Conservation (phyloP, 2,113 vertebrate species). For the Excalfactoria chinensis region DNA sequence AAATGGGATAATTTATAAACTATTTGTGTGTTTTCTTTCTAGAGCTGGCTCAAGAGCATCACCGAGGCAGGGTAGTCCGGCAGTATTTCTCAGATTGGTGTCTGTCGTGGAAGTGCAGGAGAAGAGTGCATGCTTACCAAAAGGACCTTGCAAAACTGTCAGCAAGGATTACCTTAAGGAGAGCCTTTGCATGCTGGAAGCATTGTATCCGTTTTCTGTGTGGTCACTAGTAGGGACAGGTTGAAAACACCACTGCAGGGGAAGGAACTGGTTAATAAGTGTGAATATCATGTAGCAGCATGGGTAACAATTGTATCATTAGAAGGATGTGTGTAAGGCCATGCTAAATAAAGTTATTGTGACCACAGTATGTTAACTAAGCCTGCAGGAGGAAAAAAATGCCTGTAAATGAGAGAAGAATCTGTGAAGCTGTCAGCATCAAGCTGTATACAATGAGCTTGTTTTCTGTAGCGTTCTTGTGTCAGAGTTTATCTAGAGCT, state of each 20-base stretch:
- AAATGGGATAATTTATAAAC: background rate
- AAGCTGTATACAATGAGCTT: slow-evolving; percentile 32
- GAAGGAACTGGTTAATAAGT: background rate
- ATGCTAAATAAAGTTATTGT: background rate
- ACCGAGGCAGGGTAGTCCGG: slow-evolving; percentile 19
- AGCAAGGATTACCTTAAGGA: slow-evolving; percentile 56
- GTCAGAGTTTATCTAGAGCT: background rate
- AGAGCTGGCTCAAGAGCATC: slow-evolving; percentile 73
- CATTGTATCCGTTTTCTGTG: slow-evolving; percentile 85
- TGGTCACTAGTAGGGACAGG: background rate
- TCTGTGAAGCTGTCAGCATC: slow-evolving; percentile 77
- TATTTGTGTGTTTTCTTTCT: slow-evolving; percentile 24
- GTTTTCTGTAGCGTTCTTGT: background rate
- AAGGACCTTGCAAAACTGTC: slow-evolving; percentile 67
- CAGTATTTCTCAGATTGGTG: slow-evolving; percentile 81
- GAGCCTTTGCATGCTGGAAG: slow-evolving; percentile 81
- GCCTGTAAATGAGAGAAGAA: slow-evolving; percentile 70
- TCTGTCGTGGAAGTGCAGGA: slow-evolving; percentile 59
- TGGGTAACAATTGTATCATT: background rate
- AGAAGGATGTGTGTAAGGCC: background rate
- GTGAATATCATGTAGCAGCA: fast-evolving
- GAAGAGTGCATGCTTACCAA: slow-evolving; percentile 34
- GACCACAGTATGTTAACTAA: background rate
- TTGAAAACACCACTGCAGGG: fast-evolving
- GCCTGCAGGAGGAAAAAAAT: background rate